Percentiles rank a stretch among this genome's conserved stretches.
phyloP scores from a whole-genome alignment of 2,888 invertebrate species.

The Orthonevra nobilis region DNA sequence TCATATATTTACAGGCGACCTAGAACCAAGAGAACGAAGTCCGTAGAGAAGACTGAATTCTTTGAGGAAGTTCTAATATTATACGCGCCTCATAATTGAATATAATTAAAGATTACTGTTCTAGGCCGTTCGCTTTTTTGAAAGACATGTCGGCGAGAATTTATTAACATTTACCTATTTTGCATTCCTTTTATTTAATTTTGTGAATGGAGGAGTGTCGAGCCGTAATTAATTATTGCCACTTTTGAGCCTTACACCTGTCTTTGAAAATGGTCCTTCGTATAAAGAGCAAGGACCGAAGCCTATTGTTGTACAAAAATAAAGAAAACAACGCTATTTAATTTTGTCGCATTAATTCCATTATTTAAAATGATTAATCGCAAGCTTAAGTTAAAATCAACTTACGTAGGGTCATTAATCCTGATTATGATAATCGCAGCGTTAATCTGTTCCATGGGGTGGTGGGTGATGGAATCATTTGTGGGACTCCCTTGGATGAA shows the following conservation, averaged over 20 bases:
- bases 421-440: conserved; percentile 48
- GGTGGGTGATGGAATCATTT: too few species aligned
- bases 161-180: conserved; percentile 20
- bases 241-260: conserved; percentile 39
- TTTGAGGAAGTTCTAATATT: too few species aligned
- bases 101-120: conserved; percentile 35
- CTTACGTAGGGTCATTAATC: conserved; percentile 33
- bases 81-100: conserved; percentile 20
- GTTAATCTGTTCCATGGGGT: conserved; percentile 18
- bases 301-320: neutral
- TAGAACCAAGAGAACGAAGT: too few species aligned
- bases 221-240: conserved; percentile 35
- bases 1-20: too few species aligned
- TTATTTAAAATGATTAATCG: conserved; percentile 46
- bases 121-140: neutral
- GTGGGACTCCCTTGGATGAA: too few species aligned
- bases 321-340: neutral
- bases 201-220: neutral
- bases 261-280: conserved; percentile 3
- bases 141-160: neutral
- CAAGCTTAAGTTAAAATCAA: conserved; percentile 32
- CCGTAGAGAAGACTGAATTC: too few species aligned
- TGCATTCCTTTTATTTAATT: too few species aligned
- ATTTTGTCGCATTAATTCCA: neutral
- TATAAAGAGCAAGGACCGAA: conserved; percentile 14